Conservation (phyloP, 1,140 invertebrate species). For the Mercenaria mercenaria region DNA sequence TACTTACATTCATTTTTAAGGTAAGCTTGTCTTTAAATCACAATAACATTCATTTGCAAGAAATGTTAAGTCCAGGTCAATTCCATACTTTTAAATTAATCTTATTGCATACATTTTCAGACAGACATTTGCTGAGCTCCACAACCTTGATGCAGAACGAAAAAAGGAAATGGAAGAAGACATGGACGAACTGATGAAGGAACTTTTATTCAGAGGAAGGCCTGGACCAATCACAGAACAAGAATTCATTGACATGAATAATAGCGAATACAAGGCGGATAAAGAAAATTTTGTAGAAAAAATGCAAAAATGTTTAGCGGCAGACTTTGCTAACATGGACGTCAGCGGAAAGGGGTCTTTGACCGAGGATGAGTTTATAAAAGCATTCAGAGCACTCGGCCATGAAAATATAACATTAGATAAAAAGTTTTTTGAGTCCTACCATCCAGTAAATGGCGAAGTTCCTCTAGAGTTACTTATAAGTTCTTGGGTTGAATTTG, state of each 20-base stretch:
- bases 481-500: neutral
- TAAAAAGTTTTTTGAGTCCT: constrained; percentile 5
- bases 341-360: neutral
- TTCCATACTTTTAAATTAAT: too few relatives aligned
- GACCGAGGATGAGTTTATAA: neutral
- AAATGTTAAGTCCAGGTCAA: too few relatives aligned
- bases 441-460: neutral
- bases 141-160: neutral
- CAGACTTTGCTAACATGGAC: neutral
- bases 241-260: neutral
- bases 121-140: neutral
- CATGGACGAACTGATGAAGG: neutral
- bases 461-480: neutral
- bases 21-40: too few relatives aligned
- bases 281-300: neutral
- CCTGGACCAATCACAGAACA: neutral
- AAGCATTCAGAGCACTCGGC: neutral
- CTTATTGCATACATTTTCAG: too few relatives aligned
- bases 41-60: too few relatives aligned
- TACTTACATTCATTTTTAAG: too few relatives aligned
- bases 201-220: neutral
- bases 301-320: neutral
- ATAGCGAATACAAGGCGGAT: neutral
- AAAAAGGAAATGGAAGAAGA: neutral
- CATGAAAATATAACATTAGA: neutral